These are phyloP conservation scores for Cryptoblepharus egeriae DNA, from an alignment of 2,797 vertebrate genomes.

Conservation along the genomic window DNA sequence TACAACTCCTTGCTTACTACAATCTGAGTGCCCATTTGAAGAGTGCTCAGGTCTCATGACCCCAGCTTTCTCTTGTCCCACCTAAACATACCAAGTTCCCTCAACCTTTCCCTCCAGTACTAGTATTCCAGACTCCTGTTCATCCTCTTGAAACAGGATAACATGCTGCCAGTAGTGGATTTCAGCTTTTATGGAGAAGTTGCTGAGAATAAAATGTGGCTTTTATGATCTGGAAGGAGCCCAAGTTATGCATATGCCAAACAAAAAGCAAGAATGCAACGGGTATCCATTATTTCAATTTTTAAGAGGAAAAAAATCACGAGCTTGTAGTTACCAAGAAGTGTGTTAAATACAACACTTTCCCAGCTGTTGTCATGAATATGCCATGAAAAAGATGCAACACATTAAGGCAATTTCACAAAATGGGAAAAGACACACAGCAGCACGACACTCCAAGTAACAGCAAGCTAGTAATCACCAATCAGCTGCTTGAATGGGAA, in stretches of 20 bases:
- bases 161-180: background rate
- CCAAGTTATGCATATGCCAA: background rate
- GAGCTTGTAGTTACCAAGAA: background rate
- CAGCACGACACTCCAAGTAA: background rate
- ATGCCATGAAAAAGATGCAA: background rate
- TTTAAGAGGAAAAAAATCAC: background rate
- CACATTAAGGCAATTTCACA: too few species aligned
- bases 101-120: too few species aligned
- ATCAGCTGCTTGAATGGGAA: background rate
- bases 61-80: too few species aligned
- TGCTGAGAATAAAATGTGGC: background rate
- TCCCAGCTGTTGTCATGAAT: background rate
- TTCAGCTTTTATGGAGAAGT: background rate
- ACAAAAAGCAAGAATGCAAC: background rate
- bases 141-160: background rate
- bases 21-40: too few species aligned
- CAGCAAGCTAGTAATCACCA: background rate
- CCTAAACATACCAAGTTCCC: too few species aligned
- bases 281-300: background rate
- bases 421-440: background rate
- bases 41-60: too few species aligned
- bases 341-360: background rate
- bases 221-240: background rate
- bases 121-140: too few species aligned
- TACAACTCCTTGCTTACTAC: too few species aligned